phyloP scores from a whole-genome alignment of 1,140 invertebrate species.

The Magallana ariakensis region DNA sequence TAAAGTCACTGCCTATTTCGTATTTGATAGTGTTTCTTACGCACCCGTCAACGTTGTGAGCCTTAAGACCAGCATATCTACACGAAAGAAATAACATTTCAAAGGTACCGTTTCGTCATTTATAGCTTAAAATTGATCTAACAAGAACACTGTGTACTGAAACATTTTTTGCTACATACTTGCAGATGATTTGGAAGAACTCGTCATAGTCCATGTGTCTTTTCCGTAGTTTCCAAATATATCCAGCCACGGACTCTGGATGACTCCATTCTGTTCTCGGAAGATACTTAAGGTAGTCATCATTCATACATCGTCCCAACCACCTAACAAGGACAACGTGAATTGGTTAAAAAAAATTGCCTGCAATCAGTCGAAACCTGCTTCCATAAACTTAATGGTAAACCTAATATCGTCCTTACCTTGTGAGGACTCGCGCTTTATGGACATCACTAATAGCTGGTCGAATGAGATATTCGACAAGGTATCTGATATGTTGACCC shows the following conservation, averaged over 20 bases:
- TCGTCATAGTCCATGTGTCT: conserved; percentile 60
- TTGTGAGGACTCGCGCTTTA: conserved; percentile 54
- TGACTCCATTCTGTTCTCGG: conserved; percentile 54
- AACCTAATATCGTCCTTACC: neutral
- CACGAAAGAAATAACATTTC: neutral
- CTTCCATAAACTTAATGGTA: no score
- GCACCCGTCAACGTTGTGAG: conserved; percentile 50
- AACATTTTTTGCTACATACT: conserved; percentile 31
- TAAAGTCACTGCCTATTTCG: conserved; percentile 57
- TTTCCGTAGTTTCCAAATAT: conserved; percentile 49
- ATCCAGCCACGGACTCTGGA: conserved; percentile 48
- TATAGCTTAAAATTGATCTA: neutral
- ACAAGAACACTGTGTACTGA: neutral
- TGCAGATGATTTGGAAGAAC: conserved; percentile 52
- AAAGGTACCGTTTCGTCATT: neutral
- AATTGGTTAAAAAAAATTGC: no score
- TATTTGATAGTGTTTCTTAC: conserved; percentile 60
- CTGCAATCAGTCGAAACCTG: no score
- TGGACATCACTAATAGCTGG: conserved; percentile 54
- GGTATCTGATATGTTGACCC: conserved; percentile 37
- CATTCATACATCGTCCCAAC: conserved; percentile 54
- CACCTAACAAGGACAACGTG: conserved; percentile 20
- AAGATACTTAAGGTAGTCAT: conserved; percentile 53
- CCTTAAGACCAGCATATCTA: conserved; percentile 60
- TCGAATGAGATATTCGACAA: conserved; percentile 52